Percentiles rank a stretch among this genome's conserved stretches.
These are phyloP conservation scores for Gasterosteus aculeatus DNA, from an alignment of 2,113 vertebrate genomes.

Conservation along the genomic window DNA sequence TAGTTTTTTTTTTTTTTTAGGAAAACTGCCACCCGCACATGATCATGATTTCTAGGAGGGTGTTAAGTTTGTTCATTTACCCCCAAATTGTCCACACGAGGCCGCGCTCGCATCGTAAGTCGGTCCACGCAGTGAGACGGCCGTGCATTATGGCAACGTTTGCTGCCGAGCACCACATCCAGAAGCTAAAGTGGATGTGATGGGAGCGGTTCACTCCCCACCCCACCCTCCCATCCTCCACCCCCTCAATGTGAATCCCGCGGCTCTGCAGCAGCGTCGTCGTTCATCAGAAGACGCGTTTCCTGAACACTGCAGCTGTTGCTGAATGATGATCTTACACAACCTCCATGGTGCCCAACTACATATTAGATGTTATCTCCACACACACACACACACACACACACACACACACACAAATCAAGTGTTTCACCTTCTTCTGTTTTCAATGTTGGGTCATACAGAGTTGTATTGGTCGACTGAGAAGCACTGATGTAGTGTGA, in stretches of 20 bases:
- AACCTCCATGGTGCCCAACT: constrained; percentile 39
- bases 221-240: too few relatives aligned
- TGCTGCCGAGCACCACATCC: constrained; percentile 61
- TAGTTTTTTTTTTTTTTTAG: constrained; percentile 67
- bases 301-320: constrained; percentile 41
- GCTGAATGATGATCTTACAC: constrained; percentile 43
- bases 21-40: constrained; percentile 35
- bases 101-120: constrained; percentile 61
- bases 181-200: constrained; percentile 37
- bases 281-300: constrained; percentile 58
- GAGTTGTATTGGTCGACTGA: constrained; percentile 57
- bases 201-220: constrained; percentile 64
- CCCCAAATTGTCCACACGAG: constrained; percentile 45
- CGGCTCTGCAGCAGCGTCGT: constrained; percentile 82
- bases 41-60: constrained; percentile 60
- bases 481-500: constrained; percentile 73
- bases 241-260: constrained; percentile 80
- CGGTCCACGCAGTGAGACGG: constrained; percentile 56
- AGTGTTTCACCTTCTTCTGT: constrained; percentile 60
- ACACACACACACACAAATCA: not conserved
- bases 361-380: constrained; percentile 12
- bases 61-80: constrained; percentile 47
- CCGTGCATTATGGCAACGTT: constrained; percentile 59
- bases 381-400: too few relatives aligned
- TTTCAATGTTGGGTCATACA: constrained; percentile 56